Evolutionary conservation across 2,888 invertebrate genomes (phyloP).

Genomic region (Melanophora roralis): DNA sequence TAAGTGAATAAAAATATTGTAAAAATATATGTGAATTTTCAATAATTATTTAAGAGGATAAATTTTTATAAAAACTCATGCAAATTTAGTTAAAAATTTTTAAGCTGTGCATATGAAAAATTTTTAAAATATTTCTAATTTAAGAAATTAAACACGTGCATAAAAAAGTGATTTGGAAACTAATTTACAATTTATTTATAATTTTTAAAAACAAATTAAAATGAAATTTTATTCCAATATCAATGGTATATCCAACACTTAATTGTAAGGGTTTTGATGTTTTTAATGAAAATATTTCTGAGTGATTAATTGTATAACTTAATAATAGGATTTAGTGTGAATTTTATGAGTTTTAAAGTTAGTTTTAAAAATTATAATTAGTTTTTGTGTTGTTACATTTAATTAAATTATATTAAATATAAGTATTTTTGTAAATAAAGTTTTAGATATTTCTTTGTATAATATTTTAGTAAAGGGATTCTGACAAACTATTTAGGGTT

Average conservation of each 20-base stretch:
- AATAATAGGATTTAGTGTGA: neutral
- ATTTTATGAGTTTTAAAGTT: too few relatives aligned
- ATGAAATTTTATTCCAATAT: conserved; percentile 34
- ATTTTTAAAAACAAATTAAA: neutral
- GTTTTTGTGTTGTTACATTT: too few relatives aligned
- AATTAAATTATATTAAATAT: too few relatives aligned
- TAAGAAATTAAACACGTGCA: conserved; percentile 26
- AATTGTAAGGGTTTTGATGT: neutral
- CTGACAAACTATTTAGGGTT: too few relatives aligned
- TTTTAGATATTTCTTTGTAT: too few relatives aligned
- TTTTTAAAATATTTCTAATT: conserved; percentile 21
- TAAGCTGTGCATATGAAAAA: conserved; percentile 1
- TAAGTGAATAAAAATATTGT: too few relatives aligned
- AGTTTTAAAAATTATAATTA: too few relatives aligned
- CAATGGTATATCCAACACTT: conserved; percentile 59
- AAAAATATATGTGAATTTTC: neutral
- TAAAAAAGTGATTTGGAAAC: conserved; percentile 5
- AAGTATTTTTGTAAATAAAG: too few relatives aligned
- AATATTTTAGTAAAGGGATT: too few relatives aligned
- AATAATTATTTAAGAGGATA: neutral
- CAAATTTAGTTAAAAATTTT: conserved; percentile 34
- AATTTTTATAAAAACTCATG: conserved; percentile 24
- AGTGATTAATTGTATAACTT: neutral
- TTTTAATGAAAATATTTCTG: neutral
- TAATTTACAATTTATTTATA: neutral